phyloP scores from a whole-genome alignment of 2,113 vertebrate genomes.

The Hylia prasina region DNA sequence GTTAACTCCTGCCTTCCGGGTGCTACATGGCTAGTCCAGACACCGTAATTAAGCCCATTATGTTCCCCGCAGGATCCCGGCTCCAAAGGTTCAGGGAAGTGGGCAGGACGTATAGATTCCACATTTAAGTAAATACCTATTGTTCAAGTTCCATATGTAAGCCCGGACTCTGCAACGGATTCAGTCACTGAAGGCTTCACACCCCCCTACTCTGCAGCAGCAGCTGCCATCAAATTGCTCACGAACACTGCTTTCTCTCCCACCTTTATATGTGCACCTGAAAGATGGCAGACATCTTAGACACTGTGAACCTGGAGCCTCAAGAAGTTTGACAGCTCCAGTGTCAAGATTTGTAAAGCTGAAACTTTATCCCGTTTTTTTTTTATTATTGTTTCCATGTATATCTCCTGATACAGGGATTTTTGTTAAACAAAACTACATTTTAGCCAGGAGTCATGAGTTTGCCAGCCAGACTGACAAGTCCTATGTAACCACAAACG shows the following conservation, averaged over 20 bases:
- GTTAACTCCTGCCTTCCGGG: conserved; percentile 59
- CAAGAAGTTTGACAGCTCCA: background rate
- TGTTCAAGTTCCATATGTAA: conserved; percentile 33
- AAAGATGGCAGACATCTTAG: background rate
- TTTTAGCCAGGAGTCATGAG: background rate
- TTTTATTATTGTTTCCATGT: background rate
- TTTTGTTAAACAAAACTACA: background rate
- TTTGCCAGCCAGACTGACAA: background rate
- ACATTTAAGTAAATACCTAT: conserved; percentile 43
- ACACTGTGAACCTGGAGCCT: background rate
- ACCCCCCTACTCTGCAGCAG: background rate
- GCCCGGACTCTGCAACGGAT: background rate
- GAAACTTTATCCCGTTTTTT: background rate
- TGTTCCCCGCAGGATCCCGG: conserved; percentile 47
- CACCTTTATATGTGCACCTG: background rate
- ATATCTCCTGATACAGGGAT: background rate
- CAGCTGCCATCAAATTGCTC: background rate
- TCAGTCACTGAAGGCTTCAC: background rate
- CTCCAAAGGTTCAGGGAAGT: conserved; percentile 41
- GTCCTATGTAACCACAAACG: background rate
- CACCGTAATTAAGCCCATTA: conserved; percentile 59
- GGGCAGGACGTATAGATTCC: conserved; percentile 34
- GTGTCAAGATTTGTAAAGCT: background rate
- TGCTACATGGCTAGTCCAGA: conserved; percentile 37
- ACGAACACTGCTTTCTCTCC: fast-evolving